Percentiles rank a stretch among this genome's conserved stretches.
phyloP scores from a whole-genome alignment of 1,140 invertebrate species.

The Belonocnema kinseyi region DNA sequence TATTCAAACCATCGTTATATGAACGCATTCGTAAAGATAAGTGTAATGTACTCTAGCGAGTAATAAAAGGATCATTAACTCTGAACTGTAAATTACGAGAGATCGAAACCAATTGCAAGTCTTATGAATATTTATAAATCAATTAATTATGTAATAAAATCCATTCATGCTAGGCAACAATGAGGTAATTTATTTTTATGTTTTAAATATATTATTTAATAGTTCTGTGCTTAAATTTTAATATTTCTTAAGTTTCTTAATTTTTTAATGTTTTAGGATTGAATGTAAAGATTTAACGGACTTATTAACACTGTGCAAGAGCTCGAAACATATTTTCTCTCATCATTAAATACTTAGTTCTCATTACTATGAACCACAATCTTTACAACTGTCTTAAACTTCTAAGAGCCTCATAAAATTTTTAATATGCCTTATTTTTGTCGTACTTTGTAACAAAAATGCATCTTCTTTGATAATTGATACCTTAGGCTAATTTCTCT shows the following conservation, averaged over 20 bases:
- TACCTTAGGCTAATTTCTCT: neutral
- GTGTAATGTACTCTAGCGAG: neutral
- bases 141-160: too few relatives aligned
- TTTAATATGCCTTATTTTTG: neutral
- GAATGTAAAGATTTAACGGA: too few relatives aligned
- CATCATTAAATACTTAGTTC: neutral
- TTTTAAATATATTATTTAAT: too few relatives aligned
- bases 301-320: neutral
- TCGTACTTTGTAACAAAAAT: neutral
- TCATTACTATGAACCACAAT: neutral
- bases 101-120: neutral
- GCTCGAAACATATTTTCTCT: neutral
- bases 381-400: neutral
- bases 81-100: neutral
- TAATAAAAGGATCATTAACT: neutral
- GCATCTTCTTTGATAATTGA: neutral
- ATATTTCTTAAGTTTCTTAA: too few relatives aligned
- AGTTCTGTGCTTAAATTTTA: too few relatives aligned
- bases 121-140: too few relatives aligned
- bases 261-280: too few relatives aligned
- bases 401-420: neutral
- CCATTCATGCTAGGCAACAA: too few relatives aligned
- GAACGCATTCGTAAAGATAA: neutral
- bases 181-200: too few relatives aligned
- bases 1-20: neutral